Evolutionary conservation across 2,888 invertebrate species (phyloP).

Genomic region (Reticulitermes lucifugus): DNA sequence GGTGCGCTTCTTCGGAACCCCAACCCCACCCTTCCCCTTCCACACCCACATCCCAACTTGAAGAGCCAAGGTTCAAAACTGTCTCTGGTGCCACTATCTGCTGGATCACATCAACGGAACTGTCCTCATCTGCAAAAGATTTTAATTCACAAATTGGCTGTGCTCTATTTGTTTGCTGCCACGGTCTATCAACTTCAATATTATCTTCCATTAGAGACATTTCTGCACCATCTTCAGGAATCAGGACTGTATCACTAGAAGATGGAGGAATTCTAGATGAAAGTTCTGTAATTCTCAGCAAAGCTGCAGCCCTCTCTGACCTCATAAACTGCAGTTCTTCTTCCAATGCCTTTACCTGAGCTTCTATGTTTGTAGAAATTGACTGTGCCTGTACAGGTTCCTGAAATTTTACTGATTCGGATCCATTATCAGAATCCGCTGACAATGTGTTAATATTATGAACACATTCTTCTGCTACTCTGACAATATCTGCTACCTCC

Average conservation of each 20-base stretch:
- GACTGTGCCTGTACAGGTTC: not conserved
- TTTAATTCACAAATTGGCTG: not conserved
- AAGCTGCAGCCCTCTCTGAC: conserved; percentile 65
- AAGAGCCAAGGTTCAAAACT: not conserved
- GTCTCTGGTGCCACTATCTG: not conserved
- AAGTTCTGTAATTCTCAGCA: conserved; percentile 60
- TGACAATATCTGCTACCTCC: conserved; percentile 60
- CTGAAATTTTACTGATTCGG: conserved; percentile 8
- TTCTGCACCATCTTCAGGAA: not conserved
- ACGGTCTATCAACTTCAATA: not conserved
- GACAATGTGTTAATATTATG: conserved; percentile 41
- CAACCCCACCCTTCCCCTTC: conserved; percentile 73
- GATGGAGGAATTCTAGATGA: not conserved
- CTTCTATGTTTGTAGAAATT: not conserved
- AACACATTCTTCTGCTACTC: conserved; percentile 56
- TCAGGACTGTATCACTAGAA: not conserved
- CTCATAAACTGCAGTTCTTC: conserved; percentile 59
- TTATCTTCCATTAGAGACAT: not conserved
- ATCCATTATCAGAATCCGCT: conserved; percentile 15
- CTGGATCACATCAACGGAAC: not conserved
- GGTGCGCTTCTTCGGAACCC: conserved; percentile 67
- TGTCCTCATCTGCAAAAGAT: not conserved
- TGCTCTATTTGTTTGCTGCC: not conserved
- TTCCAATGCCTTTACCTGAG: conserved; percentile 15
- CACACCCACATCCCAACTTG: not conserved